Percentiles rank a stretch among this genome's conserved stretches.
Evolutionary conservation across 1,140 invertebrate genomes (phyloP).

Genomic region (Pseudomyrmex cubaensis): DNA sequence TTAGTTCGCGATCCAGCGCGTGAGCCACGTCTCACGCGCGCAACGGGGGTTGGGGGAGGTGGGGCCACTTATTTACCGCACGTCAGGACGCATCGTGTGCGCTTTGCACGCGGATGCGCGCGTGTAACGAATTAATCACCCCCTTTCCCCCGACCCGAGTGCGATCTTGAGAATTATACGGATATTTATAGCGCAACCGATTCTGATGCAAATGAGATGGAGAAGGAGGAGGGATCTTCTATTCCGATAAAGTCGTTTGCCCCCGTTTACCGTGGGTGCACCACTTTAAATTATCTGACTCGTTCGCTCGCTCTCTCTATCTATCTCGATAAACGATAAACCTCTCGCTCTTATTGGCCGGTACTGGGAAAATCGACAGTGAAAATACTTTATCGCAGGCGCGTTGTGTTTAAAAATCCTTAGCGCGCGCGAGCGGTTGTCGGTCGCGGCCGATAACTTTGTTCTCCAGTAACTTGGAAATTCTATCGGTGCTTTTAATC

Average conservation of each 20-base stretch:
- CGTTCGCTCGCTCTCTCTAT: constrained; percentile 34
- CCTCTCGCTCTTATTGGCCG: background rate
- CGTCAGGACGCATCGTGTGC: constrained; percentile 38
- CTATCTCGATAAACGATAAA: constrained; percentile 57
- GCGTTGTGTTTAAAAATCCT: constrained; percentile 29
- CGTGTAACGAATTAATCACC: constrained; percentile 57
- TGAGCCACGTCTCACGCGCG: constrained; percentile 37
- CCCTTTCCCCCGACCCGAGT: background rate
- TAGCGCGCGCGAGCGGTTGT: background rate
- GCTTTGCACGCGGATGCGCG: constrained; percentile 33
- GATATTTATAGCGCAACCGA: constrained; percentile 70
- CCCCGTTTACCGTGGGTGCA: constrained; percentile 54
- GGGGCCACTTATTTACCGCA: constrained; percentile 36
- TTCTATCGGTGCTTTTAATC: background rate
- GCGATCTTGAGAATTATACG: constrained; percentile 66
- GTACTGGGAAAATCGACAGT: constrained; percentile 27
- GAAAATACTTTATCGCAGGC: constrained; percentile 53
- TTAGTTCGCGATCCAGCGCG: constrained; percentile 44
- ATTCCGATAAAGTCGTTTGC: constrained; percentile 70
- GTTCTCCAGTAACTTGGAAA: background rate
- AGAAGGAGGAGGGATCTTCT: constrained; percentile 32
- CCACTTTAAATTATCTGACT: constrained; percentile 67
- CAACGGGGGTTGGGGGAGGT: background rate
- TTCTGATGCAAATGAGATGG: constrained; percentile 70
- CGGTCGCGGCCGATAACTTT: background rate